A percentile compares a stretch with the other conserved stretches of the same genome.
phyloP scores from a whole-genome alignment of 2,113 vertebrate genomes.

The Plectropomus leopardus region DNA sequence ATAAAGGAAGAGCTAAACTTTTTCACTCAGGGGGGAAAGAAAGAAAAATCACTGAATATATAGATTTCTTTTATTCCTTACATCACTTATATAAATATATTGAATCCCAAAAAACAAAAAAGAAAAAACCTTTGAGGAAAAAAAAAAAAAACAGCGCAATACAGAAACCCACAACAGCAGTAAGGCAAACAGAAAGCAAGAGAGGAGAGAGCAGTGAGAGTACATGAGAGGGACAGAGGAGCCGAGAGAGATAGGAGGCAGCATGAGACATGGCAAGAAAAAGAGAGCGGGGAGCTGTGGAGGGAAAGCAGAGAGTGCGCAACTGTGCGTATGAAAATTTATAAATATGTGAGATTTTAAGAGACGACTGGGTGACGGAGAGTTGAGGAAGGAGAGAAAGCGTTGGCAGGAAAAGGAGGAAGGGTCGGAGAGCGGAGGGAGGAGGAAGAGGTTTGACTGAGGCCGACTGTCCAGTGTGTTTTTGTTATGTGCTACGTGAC shows the following conservation, averaged over 20 bases:
- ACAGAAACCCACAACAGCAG: constrained; percentile 88
- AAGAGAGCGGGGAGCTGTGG: constrained; percentile 14
- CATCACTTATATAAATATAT: constrained; percentile 91
- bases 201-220: constrained; percentile 70
- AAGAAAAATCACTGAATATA: constrained; percentile 88
- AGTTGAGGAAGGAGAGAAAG: constrained; percentile 62
- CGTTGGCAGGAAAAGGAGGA: constrained; percentile 51
- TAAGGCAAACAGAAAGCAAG: constrained; percentile 87
- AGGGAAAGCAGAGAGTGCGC: constrained; percentile 53
- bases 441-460: constrained; percentile 72
- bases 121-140: constrained; percentile 68
- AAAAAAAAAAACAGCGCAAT: constrained; percentile 81
- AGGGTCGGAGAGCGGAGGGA: constrained; percentile 50
- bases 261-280: constrained; percentile 58
- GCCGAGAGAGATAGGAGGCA: constrained; percentile 52
- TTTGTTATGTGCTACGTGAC: constrained; percentile 83
- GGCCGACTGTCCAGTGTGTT: constrained; percentile 84
- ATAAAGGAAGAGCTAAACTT: constrained; percentile 79
- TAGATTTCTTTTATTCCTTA: constrained; percentile 89
- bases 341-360: constrained; percentile 75
- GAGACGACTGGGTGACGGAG: constrained; percentile 53
- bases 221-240: constrained; percentile 54
- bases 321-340: constrained; percentile 77
- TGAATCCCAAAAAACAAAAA: constrained; percentile 79
- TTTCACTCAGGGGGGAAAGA: constrained; percentile 75